Evolutionary conservation across 2,888 invertebrate genomes (phyloP), one percentile per base, ranked within the genome.

Genomic region (Leptarthrus brevirostris): DNA sequence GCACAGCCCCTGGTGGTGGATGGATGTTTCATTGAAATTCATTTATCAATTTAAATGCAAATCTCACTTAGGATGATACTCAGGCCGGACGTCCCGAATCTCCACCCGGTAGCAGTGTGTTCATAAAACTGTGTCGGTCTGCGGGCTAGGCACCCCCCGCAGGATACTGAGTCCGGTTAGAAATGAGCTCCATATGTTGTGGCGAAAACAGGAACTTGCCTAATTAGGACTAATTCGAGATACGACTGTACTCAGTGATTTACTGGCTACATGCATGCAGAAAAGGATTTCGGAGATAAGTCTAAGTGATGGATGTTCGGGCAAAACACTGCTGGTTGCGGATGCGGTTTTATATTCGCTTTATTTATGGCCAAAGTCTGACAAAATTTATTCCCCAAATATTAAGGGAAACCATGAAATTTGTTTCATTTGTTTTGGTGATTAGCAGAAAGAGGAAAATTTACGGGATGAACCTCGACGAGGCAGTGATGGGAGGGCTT

Each of bases 41-140:
- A 74, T 74, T 74, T 74, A 64, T 70, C 74, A 74, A 74, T 74
- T 74, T 74, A 74, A 74, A 74, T 74, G 74, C 74, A 74, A 74
- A 74, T 74, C 71, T 61, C 64, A 18, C 64, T 64, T 64, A 64
- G 44, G 14, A 44, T 44, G 64, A 64, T 64, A 64, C 24, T 47
- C 22, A 44, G 18, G n/a, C 24, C 12, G n/a, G 22, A 24, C 14
- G 16, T 14, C 49, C 49, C 18, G 4, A 14, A 40, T 10, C 36
- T 3, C 20, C 53, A 20, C 16, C 12, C n/a, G 34, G 24, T 12
- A 44, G 16, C 18, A n/a, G 36, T 58, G 18, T 49, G 18, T 16
- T 49, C 18, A 49, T 49, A 16, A 49, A 49, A 49, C 4, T 49
- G n/a, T 47, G 40, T 12, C 12, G 40, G 8, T 30, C 30, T 30